Conservation (phyloP, 2,888 invertebrate genomes). For the Cacoxenus indagator region DNA sequence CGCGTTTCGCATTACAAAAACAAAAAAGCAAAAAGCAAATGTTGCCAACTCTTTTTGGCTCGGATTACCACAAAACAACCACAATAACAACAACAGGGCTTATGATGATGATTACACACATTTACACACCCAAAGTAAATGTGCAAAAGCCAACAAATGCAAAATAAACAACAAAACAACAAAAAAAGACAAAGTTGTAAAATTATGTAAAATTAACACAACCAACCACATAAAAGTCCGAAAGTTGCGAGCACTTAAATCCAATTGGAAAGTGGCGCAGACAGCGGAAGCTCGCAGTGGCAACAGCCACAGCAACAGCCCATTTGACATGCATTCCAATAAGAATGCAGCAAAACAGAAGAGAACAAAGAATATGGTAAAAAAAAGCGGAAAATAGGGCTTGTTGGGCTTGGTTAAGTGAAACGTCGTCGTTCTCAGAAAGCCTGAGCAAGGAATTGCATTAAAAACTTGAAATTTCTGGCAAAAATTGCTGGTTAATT, state of each 20-base stretch:
- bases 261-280: slow-evolving; percentile 11
- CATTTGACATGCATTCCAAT: slow-evolving; percentile 45
- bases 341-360: neutral
- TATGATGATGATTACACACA: neutral
- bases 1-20: slow-evolving; percentile 29
- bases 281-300: too few species aligned
- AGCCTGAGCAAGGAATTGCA: too few species aligned
- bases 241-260: neutral
- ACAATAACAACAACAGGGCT: neutral
- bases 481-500: too few species aligned
- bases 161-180: neutral
- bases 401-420: too few species aligned
- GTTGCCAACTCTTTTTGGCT: slow-evolving; percentile 40
- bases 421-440: too few species aligned
- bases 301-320: neutral
- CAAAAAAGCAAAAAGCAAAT: too few species aligned
- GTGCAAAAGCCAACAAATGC: neutral
- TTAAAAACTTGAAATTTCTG: too few species aligned
- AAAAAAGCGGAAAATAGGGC: neutral
- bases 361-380: neutral
- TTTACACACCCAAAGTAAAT: neutral
- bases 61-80: slow-evolving; percentile 34
- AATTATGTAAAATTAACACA: slow-evolving; percentile 15
- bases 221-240: neutral
- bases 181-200: neutral